Evolutionary conservation across 2,888 invertebrate genomes (phyloP), one percentile per base, ranked within the genome.

Genomic region (Himalopsyche tibetana): DNA sequence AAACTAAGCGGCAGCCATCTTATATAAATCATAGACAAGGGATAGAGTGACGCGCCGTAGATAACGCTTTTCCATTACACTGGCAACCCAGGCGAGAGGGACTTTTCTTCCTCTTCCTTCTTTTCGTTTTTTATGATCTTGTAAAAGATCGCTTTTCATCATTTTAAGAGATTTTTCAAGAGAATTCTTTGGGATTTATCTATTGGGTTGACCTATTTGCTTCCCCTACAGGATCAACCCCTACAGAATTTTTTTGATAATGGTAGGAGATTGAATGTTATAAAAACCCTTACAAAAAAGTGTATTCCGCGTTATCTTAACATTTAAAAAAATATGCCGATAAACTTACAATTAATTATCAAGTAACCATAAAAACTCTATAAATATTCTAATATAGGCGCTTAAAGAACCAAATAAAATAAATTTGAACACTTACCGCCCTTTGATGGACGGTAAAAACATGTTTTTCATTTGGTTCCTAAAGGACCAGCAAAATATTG

Each of bases 1-100:
- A 74, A 74, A 74, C 74, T 74, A 74, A 74, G 74, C 74, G 74
- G 19, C 74, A 28, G 74, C 74, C 74, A 74, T 74, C 36, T 74
- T 74, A 74, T 74, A 74, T 74, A 74, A 74, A 74, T 74, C 74
- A 74, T 74, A 74, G 74, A 74, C 74, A 74, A 74, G 74, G 74
- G 74, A 74, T 74, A 74, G 74, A 74, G 74, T 74, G 74, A 74
- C 74, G 74, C 74, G 74, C 74, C 74, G 74, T 74, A 74, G 74
- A 74, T 74, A 74, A 74, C 74, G 36, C 36, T 74, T 74, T 74
- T 74, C 74, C 74, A 74, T 74, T 74, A 74, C 74, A 74, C 74
- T 74, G 74, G 74, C 74, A 74, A 74, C 74, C 74, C 74, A 74
- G 74, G 74, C 74, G 74, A 74, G 74, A 74, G 74, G 74, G 74